Conservation (phyloP, 1,140 invertebrate species). For the Pseudomyrmex pallidus region DNA sequence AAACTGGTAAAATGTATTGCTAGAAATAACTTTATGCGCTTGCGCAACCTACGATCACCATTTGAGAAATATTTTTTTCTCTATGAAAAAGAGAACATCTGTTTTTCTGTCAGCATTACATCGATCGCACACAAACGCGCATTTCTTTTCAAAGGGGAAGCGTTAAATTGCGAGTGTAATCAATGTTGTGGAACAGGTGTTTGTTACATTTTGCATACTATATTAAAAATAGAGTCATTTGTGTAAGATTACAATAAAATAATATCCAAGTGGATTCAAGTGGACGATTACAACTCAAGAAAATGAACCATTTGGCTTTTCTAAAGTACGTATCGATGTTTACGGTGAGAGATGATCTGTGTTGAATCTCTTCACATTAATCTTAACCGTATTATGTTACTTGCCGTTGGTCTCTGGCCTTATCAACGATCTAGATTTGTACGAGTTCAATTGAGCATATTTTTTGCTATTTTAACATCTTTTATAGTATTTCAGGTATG, state of each 20-base stretch:
- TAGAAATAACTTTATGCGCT: no score
- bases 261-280: neutral
- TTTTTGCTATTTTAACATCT: neutral
- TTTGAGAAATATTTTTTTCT: no score
- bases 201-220: neutral
- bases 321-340: neutral
- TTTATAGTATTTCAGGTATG: constrained; percentile 6
- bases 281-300: neutral
- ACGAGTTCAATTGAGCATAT: neutral
- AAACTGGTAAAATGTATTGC: neutral
- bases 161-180: neutral
- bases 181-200: no score
- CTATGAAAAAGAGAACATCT: no score
- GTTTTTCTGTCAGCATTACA: neutral
- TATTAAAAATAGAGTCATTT: neutral
- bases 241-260: no score
- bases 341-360: neutral
- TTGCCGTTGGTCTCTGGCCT: neutral
- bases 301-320: neutral
- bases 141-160: neutral
- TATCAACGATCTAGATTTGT: constrained; percentile 2
- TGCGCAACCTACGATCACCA: no score
- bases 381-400: neutral
- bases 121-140: neutral
- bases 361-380: neutral